Base-by-base conservation (phyloP, 2,113 vertebrate genomes). In the Sinocyclocheilus maitianheensis region DNA sequence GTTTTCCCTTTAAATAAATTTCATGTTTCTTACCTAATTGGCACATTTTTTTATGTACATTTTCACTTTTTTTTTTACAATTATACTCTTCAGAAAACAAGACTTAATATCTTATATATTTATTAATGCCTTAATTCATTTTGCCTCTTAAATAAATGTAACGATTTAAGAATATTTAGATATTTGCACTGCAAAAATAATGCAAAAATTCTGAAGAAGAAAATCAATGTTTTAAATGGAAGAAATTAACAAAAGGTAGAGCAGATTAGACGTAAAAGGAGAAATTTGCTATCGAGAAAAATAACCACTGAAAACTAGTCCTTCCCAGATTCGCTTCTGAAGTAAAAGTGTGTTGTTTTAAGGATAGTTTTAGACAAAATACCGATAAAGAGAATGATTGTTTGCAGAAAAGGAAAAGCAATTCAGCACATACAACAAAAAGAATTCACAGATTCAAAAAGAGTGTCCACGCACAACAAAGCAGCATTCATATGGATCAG, bases 381-480 rank as follows among this genome's bases (percentile, higher is more conserved):
- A 69, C 26, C 0, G 34, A 34, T 69, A 7, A 37, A 72, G 8
- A 72, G 4, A 72, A 43, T 1, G 18, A 22, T 22, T 43, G 37
- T 43, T 22, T 18, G 34, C 67, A 10, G 18, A 46, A 74, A 43
- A 75, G 46, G 22, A 62, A 63, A 84, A 71, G 2, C 69, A 40
- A 34, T 26, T 12, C 63, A 65, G 34, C 51, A 74, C 13, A 75
- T 24, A 60, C 58, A 69, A 65, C 9, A 63, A 4, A 1, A 26
- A 65, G 5, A 63, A 46, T 5, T 69, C 65, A 34, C 30, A 78
- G 18, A 79, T 34, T 55, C 24, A 53, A 22, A 30, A 55, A 34
- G 14, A 53, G 30, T 37, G 18, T 72, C 62, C 37, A 77, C 69
- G n/a, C 37, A 74, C 71, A 63, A n/a, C 71, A 82, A 53, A 69